Evolutionary conservation across 1,140 invertebrate genomes (phyloP).

Genomic region (Eupristina koningsbergeri): DNA sequence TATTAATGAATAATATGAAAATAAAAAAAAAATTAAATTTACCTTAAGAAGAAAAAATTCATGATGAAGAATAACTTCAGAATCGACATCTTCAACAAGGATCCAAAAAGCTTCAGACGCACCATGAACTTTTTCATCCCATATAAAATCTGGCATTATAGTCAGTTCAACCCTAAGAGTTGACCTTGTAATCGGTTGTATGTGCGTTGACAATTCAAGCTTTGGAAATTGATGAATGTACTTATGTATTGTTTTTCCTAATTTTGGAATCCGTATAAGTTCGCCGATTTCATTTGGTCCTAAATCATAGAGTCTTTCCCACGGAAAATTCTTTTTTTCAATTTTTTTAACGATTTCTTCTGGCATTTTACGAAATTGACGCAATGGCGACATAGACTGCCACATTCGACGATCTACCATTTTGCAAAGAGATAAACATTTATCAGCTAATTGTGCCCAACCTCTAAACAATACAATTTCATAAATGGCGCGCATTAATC

Average conservation of each 20-base stretch:
- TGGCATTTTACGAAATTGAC: constrained; percentile 98
- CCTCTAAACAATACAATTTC: constrained; percentile 93
- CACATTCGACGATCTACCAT: constrained; percentile 99
- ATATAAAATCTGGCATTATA: constrained; percentile 99
- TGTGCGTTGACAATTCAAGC: constrained; percentile 93
- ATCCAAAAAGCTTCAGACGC: constrained; percentile 99
- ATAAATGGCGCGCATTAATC: constrained; percentile 96
- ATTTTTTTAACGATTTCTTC: constrained; percentile 98
- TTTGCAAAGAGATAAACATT: constrained; percentile 95
- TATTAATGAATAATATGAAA: too few relatives aligned
- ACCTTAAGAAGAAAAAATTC: constrained; percentile 96
- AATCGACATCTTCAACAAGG: constrained; percentile 97
- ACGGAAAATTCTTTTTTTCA: constrained; percentile 97
- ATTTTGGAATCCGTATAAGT: constrained; percentile 93
- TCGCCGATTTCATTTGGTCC: constrained; percentile 98
- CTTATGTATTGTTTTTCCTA: constrained; percentile 98
- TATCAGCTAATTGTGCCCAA: constrained; percentile 98
- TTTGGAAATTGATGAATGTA: constrained; percentile 98
- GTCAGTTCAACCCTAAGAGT: constrained; percentile 96
- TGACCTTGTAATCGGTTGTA: constrained; percentile 97
- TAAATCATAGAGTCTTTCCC: constrained; percentile 95
- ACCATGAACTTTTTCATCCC: constrained; percentile 98
- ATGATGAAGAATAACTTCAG: constrained; percentile 95
- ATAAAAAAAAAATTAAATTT: not conserved
- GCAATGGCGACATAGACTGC: constrained; percentile 98